Base-by-base conservation (phyloP, 2,888 invertebrate genomes). In the Tinea pellionella region DNA sequence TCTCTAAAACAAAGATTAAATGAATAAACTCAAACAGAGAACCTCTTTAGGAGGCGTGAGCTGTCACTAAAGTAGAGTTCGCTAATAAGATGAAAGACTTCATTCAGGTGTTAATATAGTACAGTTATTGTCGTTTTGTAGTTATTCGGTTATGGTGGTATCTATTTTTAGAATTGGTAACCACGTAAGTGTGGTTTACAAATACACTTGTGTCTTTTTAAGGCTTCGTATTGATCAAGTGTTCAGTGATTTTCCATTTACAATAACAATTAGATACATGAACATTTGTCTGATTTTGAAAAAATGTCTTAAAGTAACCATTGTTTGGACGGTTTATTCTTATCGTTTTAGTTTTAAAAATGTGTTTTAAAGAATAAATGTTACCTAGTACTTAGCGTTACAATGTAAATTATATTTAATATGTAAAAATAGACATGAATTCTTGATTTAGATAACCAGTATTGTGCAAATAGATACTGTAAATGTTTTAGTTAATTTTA, bases 11-110 rank as follows among this genome's bases (percentile, higher is more conserved):
- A 19, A 18, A 57, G 57, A 57, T 57, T 57, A 53, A 53, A 53
- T 24, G 53, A 24, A 53, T 53, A 53, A 53, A 41, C 41, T 18
- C 73, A 67, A 42, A 53, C 41, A 59, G 64, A 64, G 64, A 63
- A 53, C 43, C 16, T 61, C 29, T 51, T 60, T 47, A 58, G 47
- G 41, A 43, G 42, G 59, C 61, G 61, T 61, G 60, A 60, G 57
- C 51, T 59, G 60, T 61, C 60, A 60, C 62, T 59, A 70, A 67
- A 64, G 62, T 60, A 60, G 62, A 57, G 71, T 63, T 62, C 61
- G 77, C 76, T 80, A 80, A 80, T 74, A 72, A 79, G 78, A 78
- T 78, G 76, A 75, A 75, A 79, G 69, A 75, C 66, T 74, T 67
- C 65, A 71, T 68, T 68, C 61, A 66, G 65, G 73, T 71, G 78